Base-by-base conservation (phyloP, 2,113 vertebrate species). In the Catharus minimus region DNA sequence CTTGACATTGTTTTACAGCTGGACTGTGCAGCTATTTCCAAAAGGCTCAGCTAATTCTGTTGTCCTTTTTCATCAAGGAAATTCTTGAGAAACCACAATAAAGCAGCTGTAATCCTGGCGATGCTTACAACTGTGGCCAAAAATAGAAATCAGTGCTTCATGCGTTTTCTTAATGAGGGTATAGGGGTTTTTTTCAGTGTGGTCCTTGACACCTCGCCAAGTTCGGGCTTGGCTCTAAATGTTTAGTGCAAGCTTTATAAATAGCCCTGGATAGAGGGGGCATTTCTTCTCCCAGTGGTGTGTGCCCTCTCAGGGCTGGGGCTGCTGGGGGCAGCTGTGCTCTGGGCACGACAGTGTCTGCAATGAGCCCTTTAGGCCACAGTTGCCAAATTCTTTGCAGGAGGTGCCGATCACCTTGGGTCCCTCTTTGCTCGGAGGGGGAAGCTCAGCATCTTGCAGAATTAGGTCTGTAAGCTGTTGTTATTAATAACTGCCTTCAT, bases 31-130 rank as follows among this genome's bases (percentile, higher is more conserved):
- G 28, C 87, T 93, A 28, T 94, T 93, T 90, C 95, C 87, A 93
- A 89, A 94, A 90, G 72, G 88, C 85, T 82, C 65, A 93, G 93
- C 94, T 95, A 92, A 91, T 95, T 94, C 86, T 92, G 60, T 92
- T 96, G 89, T 92, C 88, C 75, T 94, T 81, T 87, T 96, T 96
- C 95, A 92, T 94, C 91, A 94, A 96, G 73, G 80, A 96, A 94
- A 91, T 94, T 96, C 81, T 93, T 91, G 82, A 94, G 88, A 96
- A 95, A 87, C 88, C 72, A 82, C 89, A 95, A 72, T 95, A 96
- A 89, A 95, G 85, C 92, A 94, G 55, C 92, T 87, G 84, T 94
- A 96, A 95, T 85, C 73, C 91, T 91, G 49, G 76, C 6, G 30
- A 39, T 82, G 58, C 27, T 90, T 69, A 92, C 85, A 95, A 67